phyloP scores from a whole-genome alignment of 2,113 vertebrate genomes.

The Microcebus ravelobensis region DNA sequence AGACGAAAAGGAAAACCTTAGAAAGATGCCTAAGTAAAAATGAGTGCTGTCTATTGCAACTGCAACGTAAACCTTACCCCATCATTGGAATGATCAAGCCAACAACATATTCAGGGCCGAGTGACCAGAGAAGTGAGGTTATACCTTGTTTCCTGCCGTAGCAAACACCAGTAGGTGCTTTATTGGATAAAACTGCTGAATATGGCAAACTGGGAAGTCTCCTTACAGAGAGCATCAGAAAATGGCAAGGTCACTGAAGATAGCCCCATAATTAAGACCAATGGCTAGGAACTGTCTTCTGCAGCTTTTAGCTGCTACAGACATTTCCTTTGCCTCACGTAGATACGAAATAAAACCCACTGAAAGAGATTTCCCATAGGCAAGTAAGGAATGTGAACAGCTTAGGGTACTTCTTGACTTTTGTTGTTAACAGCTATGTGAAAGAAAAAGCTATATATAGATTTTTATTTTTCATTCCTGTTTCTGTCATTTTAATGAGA shows the following conservation, averaged over 20 bases:
- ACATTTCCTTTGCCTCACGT: conserved; percentile 25
- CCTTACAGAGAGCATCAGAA: background rate
- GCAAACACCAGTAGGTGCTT: background rate
- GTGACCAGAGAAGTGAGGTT: background rate
- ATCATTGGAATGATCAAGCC: background rate
- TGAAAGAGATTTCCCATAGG: conserved; percentile 23
- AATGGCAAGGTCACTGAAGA: conserved; percentile 37
- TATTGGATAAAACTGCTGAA: background rate
- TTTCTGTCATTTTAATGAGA: conserved; percentile 70
- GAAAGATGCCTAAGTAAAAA: background rate
- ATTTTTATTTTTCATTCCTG: conserved; percentile 33
- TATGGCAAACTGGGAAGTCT: conserved; percentile 1
- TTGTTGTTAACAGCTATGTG: conserved; percentile 34
- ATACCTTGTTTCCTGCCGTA: background rate
- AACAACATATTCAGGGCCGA: background rate
- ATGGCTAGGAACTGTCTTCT: background rate
- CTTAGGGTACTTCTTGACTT: conserved; percentile 46
- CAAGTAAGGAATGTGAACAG: conserved; percentile 46
- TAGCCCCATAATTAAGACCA: conserved; percentile 50
- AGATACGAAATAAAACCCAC: conserved; percentile 37
- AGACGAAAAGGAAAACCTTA: background rate
- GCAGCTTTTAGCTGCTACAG: background rate
- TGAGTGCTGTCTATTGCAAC: background rate
- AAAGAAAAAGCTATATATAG: conserved; percentile 55
- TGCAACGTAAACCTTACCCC: background rate